Percentiles rank a stretch among this genome's conserved stretches.
Evolutionary conservation across 1,140 invertebrate species (phyloP).

Genomic region (Zaprionus lachaisei): DNA sequence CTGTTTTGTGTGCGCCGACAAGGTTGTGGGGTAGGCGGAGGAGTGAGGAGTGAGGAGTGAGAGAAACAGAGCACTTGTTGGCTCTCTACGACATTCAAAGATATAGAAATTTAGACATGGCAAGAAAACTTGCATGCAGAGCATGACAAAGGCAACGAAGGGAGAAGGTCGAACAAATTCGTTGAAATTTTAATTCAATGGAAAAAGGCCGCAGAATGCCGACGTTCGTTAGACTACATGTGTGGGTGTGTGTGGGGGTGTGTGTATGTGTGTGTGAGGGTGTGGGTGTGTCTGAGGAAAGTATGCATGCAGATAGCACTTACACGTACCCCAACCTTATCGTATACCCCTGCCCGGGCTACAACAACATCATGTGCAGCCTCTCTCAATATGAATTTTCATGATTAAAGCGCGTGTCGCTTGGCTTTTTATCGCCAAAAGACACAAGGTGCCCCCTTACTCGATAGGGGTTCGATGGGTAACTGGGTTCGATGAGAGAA

Average conservation of each 20-base stretch:
- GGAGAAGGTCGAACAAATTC: conserved; percentile 54
- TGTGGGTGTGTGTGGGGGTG: background rate
- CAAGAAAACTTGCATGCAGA: conserved; percentile 19
- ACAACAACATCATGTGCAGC: conserved; percentile 27
- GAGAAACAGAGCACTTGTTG: conserved; percentile 45
- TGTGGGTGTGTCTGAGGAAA: background rate
- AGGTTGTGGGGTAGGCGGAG: background rate
- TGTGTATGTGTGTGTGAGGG: background rate
- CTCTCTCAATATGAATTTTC: conserved; percentile 73
- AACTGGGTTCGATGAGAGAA: conserved; percentile 62
- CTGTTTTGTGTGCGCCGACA: conserved; percentile 67
- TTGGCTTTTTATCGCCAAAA: conserved; percentile 66
- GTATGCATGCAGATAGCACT: background rate
- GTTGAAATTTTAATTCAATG: conserved; percentile 79
- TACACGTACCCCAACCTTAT: conserved; percentile 24
- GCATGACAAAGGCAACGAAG: background rate
- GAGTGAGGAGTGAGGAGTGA: background rate
- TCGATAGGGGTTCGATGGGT: conserved; percentile 1
- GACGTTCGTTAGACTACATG: conserved; percentile 7
- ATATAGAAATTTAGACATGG: conserved; percentile 24
- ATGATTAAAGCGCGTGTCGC: conserved; percentile 78
- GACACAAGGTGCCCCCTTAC: conserved; percentile 46
- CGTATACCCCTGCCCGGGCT: conserved; percentile 1
- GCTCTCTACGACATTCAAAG: conserved; percentile 31
- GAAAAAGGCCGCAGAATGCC: conserved; percentile 29